Conservation (phyloP, 64 coral and sea anemone species). For the Pocillopora damicornis region DNA sequence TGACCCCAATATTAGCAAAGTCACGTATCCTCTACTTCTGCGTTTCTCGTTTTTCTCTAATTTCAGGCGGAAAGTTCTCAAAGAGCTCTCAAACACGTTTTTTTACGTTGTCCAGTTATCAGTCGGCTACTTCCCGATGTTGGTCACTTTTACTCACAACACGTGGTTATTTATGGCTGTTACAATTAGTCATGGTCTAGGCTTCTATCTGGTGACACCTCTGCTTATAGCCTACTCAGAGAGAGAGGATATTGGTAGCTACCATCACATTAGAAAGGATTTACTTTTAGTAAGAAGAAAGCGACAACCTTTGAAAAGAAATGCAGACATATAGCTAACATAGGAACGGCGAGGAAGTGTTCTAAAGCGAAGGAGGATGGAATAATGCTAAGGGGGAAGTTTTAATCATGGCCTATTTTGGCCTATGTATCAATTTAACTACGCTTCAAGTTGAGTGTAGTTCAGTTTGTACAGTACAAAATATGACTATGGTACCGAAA, state of each 20-base stretch:
- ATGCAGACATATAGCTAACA: too few species aligned
- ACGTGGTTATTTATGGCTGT: conserved; percentile 15
- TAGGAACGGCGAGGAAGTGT: too few species aligned
- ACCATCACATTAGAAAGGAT: background rate
- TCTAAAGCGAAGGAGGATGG: too few species aligned
- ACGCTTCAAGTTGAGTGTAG: too few species aligned
- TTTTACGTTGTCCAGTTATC: background rate
- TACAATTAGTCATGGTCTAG: conserved; percentile 22
- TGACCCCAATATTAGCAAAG: too few species aligned
- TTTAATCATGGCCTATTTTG: too few species aligned
- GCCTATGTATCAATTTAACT: too few species aligned
- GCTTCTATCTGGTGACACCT: conserved; percentile 8
- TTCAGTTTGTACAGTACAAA: too few species aligned
- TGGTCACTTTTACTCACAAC: conserved; percentile 10
- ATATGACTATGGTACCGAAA: too few species aligned
- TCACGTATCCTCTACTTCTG: too few species aligned
- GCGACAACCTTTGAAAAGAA: too few species aligned
- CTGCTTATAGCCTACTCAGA: background rate
- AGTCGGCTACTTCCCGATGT: conserved; percentile 15
- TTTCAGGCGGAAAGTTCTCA: background rate
- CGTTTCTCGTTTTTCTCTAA: background rate
- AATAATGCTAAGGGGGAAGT: too few species aligned
- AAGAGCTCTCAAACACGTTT: background rate
- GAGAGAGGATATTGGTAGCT: background rate
- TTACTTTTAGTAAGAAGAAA: background rate